Evolutionary conservation across 2,888 invertebrate species (phyloP), one percentile per base, ranked within the genome.

Genomic region (Lingula anatina): DNA sequence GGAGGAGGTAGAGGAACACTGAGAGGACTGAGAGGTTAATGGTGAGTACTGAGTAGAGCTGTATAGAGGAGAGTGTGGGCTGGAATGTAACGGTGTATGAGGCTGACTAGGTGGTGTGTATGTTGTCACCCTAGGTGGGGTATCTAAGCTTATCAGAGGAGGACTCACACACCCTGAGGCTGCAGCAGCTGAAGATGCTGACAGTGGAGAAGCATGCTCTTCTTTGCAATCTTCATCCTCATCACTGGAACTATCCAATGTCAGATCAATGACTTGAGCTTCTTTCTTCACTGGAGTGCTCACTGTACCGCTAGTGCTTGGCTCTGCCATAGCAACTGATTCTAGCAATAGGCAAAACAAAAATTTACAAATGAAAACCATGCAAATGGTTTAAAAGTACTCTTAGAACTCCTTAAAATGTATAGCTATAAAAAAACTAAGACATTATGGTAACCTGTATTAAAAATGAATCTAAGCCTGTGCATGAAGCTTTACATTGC

Each of bases 251-350:
- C 66, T 67, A 49, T 66, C 64, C 38, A 62, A 45, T 12, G 72
- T 73, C 42, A 73, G 55, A 54, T 73, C 73, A 44, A 73, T 69
- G 20, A 71, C 64, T 38, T 66, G 66, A 40, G 60, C 53, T 24
- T 64, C 59, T 5, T 61, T 55, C 48, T 63, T 62, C 51, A 60
- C 64, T 38, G 54, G 40, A 20, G 59, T 55, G 39, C 61, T 55
- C 21, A 54, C 51, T 51, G 52, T n/a, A n/a, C n/a, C n/a, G n/a
- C n/a, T n/a, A n/a, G n/a, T n/a, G n/a, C n/a, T n/a, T 7, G 20
- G 20, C 12, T 39, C 39, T n/a, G 20, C 7, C 41, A 44, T 21
- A 12, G 21, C 24, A 23, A 46, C 42, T 15, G 42, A 15, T 42
- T 5, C 41, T 23, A 4, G 21, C 26, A 44, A n/a, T 40, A n/a